Evolutionary conservation across 2,888 invertebrate genomes (phyloP).

Genomic region (Nematopogon swammerdamellus): DNA sequence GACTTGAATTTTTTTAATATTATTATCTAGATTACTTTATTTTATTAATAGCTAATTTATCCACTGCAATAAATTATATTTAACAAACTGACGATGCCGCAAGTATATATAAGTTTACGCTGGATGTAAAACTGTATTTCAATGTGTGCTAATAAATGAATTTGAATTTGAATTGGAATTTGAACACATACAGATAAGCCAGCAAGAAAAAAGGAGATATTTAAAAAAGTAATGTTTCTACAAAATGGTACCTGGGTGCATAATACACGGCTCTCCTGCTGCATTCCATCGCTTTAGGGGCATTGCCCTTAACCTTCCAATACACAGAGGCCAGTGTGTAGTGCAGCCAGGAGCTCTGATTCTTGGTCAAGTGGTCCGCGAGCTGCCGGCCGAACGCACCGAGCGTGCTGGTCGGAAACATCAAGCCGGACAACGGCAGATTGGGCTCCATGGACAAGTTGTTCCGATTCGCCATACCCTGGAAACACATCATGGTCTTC

Average conservation of each 20-base stretch:
- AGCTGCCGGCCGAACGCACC: slow-evolving; percentile 61
- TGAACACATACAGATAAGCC: no score
- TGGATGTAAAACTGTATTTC: no score
- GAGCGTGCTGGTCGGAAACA: slow-evolving; percentile 24
- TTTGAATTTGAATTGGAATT: no score
- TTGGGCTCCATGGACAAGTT: slow-evolving; percentile 31
- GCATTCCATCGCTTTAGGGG: slow-evolving; percentile 77
- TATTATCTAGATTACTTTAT: no score
- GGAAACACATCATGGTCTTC: slow-evolving; percentile 10
- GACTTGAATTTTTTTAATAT: no score
- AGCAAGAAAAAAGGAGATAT: no score
- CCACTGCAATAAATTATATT: no score
- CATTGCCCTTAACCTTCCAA: slow-evolving; percentile 73
- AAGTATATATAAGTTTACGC: no score
- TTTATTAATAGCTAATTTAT: no score
- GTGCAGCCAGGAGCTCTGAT: slow-evolving; percentile 74
- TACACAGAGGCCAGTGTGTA: slow-evolving; percentile 76
- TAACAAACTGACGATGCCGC: no score
- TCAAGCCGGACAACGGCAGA: slow-evolving; percentile 18
- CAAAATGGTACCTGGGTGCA: slow-evolving; percentile 59
- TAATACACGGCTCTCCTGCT: slow-evolving; percentile 70
- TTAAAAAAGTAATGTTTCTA: no score
- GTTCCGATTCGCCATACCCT: slow-evolving; percentile 34
- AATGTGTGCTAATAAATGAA: no score
- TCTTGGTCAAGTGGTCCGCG: slow-evolving; percentile 58